A percentile compares a stretch with the other conserved stretches of the same genome.
phyloP scores from a whole-genome alignment of 1,140 invertebrate genomes.

The Littorina saxatilis region DNA sequence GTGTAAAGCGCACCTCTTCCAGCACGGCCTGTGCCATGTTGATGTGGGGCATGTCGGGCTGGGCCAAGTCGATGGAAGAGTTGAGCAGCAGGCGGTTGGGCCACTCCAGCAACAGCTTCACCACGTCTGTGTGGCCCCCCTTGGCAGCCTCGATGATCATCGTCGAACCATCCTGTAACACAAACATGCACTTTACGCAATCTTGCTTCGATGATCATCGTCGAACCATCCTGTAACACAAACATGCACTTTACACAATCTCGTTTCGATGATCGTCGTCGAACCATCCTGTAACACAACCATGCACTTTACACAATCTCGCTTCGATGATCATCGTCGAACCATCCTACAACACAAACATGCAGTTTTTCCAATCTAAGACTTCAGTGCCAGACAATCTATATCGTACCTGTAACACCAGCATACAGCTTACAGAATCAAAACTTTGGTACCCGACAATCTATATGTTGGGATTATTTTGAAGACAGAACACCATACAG shows the following conservation, averaged over 20 bases:
- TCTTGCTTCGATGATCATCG: conserved; percentile 96
- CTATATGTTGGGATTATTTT: too few species aligned
- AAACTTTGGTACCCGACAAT: too few species aligned
- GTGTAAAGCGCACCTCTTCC: conserved; percentile 70
- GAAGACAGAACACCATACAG: too few species aligned
- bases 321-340: conserved; percentile 99
- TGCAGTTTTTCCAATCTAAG: not conserved
- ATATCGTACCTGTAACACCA: too few species aligned
- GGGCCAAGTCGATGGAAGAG: conserved; percentile 73
- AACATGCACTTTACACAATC: not conserved
- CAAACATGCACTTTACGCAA: not conserved
- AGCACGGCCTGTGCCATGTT: conserved; percentile 58
- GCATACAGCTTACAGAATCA: too few species aligned
- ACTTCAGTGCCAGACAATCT: too few species aligned
- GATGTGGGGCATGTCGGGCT: conserved; percentile 64
- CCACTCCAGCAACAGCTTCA: conserved; percentile 95
- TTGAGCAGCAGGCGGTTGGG: conserved; percentile 80
- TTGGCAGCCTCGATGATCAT: conserved; percentile 99
- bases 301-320: not conserved
- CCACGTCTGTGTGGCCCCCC: conserved; percentile 96
- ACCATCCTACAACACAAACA: conserved; percentile 85
- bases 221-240: conserved; percentile 90
- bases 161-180: conserved; percentile 92
- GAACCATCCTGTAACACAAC: conserved; percentile 88
- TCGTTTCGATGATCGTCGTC: conserved; percentile 97